Base-by-base conservation (phyloP, 2,888 invertebrate genomes). In the Clepsis dumicolana region DNA sequence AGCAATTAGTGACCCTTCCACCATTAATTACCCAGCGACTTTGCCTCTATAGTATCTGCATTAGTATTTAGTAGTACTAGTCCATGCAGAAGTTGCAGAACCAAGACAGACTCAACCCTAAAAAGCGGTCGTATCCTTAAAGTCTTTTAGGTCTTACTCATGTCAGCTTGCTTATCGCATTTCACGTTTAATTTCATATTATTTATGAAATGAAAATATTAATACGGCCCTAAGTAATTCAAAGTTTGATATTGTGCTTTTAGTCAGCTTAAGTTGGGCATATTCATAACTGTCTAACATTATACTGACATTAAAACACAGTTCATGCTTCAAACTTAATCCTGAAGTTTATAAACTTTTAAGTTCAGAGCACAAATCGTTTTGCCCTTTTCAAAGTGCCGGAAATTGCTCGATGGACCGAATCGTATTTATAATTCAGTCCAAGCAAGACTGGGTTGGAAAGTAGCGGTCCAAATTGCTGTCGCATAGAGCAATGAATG, bases 351-450 rank as follows among this genome's bases (percentile, higher is more conserved):
- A 44, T 18, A 48, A 48, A 48, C 48, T 48, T 18, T 48, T 21
- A 21, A 48, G 21, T 48, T 48, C 16, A 44, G 38, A 18, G 18
- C 27, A 44, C 16, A 44, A 44, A 44, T 44, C 59, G 44, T 27
- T 44, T 59, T 2, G 44, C 27, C 59, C 25, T 32, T 59, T 41
- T 4, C 8, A 25, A 41, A 41, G 14, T 12, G 38, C 10, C 16
- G 38, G 16, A 59, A 35, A 44, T 44, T 59, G 27, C 59, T 41
- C 41, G 16, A 25, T 59, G 59, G 12, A 27, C 16, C 38, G 3
- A 32, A 5, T 48, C 44, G 48, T 50, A 32, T 61, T 32, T 32
- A 61, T 48, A 61, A 61, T 61, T 61, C 61, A 50, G 48, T 18
- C 21, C 21, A 14, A n/a, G n/a, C 53, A 27, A 60, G 48, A 14